Evolutionary conservation across 2,113 vertebrate genomes (phyloP).

Genomic region (Acanthochromis polyacanthus): DNA sequence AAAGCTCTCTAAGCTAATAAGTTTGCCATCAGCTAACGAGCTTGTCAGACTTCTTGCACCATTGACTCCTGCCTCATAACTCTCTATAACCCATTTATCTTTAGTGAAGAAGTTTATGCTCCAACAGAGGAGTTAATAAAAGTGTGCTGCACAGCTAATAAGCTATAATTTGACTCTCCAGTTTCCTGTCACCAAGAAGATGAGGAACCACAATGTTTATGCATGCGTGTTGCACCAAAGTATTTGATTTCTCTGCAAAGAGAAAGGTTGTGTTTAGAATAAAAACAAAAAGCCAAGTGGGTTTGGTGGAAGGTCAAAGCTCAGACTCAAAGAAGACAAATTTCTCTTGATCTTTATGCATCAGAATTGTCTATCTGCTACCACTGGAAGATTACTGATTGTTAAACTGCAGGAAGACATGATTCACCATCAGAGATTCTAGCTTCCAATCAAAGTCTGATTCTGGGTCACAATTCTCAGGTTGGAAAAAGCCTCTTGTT

Average conservation of each 20-base stretch:
- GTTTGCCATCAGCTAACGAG: neutral
- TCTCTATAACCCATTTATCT: neutral
- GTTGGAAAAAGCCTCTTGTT: slow-evolving; percentile 10
- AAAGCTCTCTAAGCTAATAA: neutral
- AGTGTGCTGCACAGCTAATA: neutral
- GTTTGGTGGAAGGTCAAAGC: no score
- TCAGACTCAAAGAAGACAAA: no score
- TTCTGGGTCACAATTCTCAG: neutral
- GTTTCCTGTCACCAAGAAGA: neutral
- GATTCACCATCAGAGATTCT: neutral
- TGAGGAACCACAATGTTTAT: neutral
- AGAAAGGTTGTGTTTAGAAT: no score
- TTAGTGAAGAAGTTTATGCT: neutral
- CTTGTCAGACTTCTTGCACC: neutral
- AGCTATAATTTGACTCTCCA: neutral
- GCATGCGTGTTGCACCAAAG: neutral
- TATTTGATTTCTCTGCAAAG: no score
- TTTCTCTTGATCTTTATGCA: no score
- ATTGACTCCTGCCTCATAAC: neutral
- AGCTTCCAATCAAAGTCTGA: neutral
- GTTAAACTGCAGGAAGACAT: neutral
- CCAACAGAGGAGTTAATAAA: neutral
- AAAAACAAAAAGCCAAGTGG: no score
- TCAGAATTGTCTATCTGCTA: neutral
- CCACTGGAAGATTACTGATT: neutral